Evolutionary conservation across 2,888 invertebrate species (phyloP), one percentile per base, ranked within the genome.

Genomic region (Leptopterna dolabrata): DNA sequence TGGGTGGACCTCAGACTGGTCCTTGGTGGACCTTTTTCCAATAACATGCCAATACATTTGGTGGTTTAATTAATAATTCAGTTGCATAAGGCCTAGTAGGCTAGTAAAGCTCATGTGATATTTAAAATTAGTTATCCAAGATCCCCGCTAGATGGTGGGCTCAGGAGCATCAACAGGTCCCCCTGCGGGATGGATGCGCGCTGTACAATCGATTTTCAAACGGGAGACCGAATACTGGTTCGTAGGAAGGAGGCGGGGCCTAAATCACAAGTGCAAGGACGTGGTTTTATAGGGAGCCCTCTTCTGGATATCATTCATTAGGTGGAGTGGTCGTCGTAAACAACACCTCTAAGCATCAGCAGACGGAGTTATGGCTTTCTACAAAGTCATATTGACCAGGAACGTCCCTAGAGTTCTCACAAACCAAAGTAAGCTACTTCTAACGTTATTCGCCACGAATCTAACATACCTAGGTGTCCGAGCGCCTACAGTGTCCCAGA

Each of bases 341-440:
- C n/a, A 1, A n/a, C 29, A 4, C 9, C 80, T 47, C 80, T 80
- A 41, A 24, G n/a, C 27, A 80, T 27, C 76, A n/a, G n/a, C n/a
- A n/a, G n/a, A n/a, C n/a, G n/a, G n/a, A 9, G 63, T 9, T 16
- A 83, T 83, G 83, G 83, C 63, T 41, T 29, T 83, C 11, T 30
- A 83, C 63, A 55, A 70, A 83, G 70, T 36, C 63, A 63, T 83
- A 0, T 19, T 83, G 55, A 36, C 51, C 36, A 55, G 63, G 63
- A 83, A 83, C 30, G 7, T 83, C 9, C 70, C 43, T 19, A 55
- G 30, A 83, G 16, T 70, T 6, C 63, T 83, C 29, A 55, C 30
- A 19, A 83, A 55, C 70, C 83, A 27, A 30, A n/a, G 83, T 83
- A 83, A 83, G 83, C 36, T 19, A n/a, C n/a, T n/a, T n/a, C 11